Conservation (phyloP, 2,888 invertebrate genomes). For the Cotesia congregata region DNA sequence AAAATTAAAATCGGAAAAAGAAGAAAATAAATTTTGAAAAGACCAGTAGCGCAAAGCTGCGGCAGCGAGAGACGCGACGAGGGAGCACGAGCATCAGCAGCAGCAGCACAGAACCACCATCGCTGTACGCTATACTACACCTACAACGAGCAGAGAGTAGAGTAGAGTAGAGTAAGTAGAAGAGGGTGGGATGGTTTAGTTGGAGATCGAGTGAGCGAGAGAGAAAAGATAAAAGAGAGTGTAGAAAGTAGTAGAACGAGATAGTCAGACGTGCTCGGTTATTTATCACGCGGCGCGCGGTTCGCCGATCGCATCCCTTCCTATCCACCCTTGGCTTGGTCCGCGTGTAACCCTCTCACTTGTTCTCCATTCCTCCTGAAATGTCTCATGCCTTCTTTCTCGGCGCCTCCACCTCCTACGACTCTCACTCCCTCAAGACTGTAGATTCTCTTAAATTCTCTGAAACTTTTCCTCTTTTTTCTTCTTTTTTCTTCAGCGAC, state of each 20-base stretch:
- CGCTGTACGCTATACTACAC: background rate
- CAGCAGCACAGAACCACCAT: constrained; percentile 30
- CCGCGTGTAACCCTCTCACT: constrained; percentile 32
- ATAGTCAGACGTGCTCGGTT: constrained; percentile 38
- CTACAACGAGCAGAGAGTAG: constrained; percentile 9
- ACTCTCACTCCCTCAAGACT: constrained; percentile 13
- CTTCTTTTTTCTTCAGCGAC: background rate
- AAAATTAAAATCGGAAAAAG: background rate
- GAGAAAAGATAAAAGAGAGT: background rate
- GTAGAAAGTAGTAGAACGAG: constrained; percentile 9
- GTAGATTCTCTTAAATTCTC: background rate
- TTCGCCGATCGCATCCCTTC: constrained; percentile 40
- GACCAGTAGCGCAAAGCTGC: constrained; percentile 29
- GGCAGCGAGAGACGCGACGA: constrained; percentile 37
- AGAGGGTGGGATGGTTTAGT: constrained; percentile 26
- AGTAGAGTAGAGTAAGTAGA: background rate
- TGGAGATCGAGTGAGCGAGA: constrained; percentile 19
- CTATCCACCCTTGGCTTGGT: constrained; percentile 31
- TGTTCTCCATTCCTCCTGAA: constrained; percentile 23
- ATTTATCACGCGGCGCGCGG: constrained; percentile 49
- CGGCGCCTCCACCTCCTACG: constrained; percentile 7
- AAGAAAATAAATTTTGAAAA: constrained; percentile 26
- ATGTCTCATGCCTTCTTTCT: constrained; percentile 28
- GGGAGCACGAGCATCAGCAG: constrained; percentile 34
- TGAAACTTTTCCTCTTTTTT: background rate